Conservation (phyloP, 2,888 invertebrate genomes). For the Eurytoma adleriae region DNA sequence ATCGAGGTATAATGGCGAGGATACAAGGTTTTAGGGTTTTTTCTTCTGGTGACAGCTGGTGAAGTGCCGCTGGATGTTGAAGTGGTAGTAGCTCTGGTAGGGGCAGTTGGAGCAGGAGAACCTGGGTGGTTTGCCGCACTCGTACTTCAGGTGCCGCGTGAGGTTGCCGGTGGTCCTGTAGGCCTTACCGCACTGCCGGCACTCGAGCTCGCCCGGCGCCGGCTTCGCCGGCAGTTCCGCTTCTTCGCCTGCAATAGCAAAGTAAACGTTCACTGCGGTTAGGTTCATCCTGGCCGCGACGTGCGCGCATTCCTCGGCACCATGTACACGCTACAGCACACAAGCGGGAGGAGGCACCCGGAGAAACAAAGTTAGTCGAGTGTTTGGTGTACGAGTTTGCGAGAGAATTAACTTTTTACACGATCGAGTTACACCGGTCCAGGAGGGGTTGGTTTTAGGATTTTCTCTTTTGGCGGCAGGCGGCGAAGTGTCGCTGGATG, state of each 20-base stretch:
- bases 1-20: too few species aligned
- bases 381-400: not conserved
- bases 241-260: too few species aligned
- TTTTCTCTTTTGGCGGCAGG: not conserved
- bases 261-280: too few species aligned
- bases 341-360: too few species aligned
- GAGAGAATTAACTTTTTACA: not conserved
- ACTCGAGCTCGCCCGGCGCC: constrained; percentile 33
- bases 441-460: too few species aligned
- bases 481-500: constrained; percentile 22
- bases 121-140: constrained; percentile 70
- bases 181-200: constrained; percentile 63
- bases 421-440: too few species aligned
- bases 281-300: too few species aligned
- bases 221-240: too few species aligned
- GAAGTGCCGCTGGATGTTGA: not conserved
- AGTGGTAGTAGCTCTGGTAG: constrained; percentile 41
- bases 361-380: too few species aligned
- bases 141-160: constrained; percentile 70
- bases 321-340: too few species aligned
- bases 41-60: not conserved
- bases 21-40: too few species aligned
- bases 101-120: constrained; percentile 71
- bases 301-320: too few species aligned
- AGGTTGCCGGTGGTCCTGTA: constrained; percentile 68